Evolutionary conservation across 92 coral and sea anemone species (phyloP).

Genomic region (Palythoa caribaeorum): DNA sequence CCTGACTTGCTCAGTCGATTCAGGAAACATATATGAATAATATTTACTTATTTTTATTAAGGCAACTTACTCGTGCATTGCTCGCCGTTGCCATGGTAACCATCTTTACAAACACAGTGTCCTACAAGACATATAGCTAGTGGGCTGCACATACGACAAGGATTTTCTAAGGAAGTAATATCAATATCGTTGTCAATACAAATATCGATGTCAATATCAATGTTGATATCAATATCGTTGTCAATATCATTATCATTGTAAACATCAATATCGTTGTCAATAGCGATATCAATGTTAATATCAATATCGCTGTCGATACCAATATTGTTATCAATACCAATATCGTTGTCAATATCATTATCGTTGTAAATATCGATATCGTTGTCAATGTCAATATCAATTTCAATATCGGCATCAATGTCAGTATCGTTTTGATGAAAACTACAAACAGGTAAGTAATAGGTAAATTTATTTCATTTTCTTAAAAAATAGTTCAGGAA

Average conservation of each 20-base stretch:
- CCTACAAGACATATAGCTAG: conserved; percentile 89
- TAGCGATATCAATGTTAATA: not conserved
- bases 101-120: conserved; percentile 91
- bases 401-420: no score
- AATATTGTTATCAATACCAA: no score
- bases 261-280: no score
- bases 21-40: not conserved
- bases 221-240: not conserved
- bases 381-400: no score
- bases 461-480: no score
- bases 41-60: not conserved
- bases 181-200: not conserved
- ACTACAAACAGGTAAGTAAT: no score
- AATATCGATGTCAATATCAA: not conserved
- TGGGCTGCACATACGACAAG: conserved; percentile 89
- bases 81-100: conserved; percentile 98
- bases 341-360: no score
- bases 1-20: not conserved
- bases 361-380: no score
- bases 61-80: conserved; percentile 83
- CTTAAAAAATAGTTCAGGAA: no score
- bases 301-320: no score
- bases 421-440: no score
- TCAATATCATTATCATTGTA: no score
- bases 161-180: conserved; percentile 71